Conservation (phyloP, 2,113 vertebrate species). For the Thomomys bottae region DNA sequence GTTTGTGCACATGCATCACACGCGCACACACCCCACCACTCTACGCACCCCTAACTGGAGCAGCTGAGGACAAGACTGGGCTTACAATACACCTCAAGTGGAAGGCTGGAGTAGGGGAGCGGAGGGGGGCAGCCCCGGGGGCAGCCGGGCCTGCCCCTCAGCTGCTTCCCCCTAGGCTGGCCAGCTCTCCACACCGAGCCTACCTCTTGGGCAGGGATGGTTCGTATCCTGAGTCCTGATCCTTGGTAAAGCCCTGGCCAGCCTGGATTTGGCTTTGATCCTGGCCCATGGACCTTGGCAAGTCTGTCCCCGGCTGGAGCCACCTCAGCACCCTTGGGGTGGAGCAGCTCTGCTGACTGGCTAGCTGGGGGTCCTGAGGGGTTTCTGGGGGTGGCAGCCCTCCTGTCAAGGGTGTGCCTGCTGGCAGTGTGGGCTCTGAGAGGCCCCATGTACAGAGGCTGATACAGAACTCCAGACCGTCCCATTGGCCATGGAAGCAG, state of each 20-base stretch:
- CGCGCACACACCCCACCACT: background rate
- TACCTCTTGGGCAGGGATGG: too few species aligned
- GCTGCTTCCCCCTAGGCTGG: background rate
- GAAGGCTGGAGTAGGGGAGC: background rate
- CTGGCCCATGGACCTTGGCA: background rate
- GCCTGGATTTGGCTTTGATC: rapidly evolving
- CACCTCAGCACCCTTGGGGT: background rate
- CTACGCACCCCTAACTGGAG: background rate
- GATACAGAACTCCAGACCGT: too few species aligned
- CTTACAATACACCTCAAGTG: background rate
- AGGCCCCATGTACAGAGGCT: background rate
- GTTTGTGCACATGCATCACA: too few species aligned
- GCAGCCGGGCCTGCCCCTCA: too few species aligned
- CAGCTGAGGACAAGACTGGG: too few species aligned
- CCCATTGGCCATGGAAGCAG: background rate
- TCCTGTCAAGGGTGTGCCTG: too few species aligned
- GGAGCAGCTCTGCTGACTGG: background rate
- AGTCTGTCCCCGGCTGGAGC: too few species aligned
- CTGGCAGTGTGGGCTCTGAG: background rate
- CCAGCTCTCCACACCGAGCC: background rate
- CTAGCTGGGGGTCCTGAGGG: background rate
- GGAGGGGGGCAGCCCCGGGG: too few species aligned
- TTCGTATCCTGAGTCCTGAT: background rate
- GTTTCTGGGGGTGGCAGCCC: background rate
- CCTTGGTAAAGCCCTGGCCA: background rate